Evolutionary conservation across 2,888 invertebrate species (phyloP).

Genomic region (Oegoconia quadripuncta): DNA sequence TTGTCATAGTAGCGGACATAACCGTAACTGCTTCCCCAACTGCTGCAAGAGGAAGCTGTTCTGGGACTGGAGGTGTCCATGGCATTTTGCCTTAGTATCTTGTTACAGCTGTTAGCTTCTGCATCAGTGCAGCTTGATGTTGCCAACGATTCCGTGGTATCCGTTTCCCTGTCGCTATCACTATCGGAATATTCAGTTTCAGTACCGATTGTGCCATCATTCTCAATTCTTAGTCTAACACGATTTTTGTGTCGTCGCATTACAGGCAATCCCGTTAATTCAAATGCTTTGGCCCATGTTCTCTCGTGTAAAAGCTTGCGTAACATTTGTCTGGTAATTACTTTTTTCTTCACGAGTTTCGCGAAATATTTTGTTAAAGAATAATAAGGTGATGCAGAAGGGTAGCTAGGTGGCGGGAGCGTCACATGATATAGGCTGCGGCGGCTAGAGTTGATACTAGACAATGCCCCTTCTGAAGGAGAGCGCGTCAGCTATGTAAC

Average conservation of each 20-base stretch:
- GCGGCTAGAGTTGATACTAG: conserved; percentile 74
- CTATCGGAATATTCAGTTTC: conserved; percentile 66
- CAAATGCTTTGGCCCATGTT: conserved; percentile 71
- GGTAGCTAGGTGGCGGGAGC: conserved; percentile 86
- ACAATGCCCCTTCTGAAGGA: conserved; percentile 75
- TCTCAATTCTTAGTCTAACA: conserved; percentile 59
- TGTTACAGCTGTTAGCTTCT: conserved; percentile 43
- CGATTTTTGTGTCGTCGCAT: conserved; percentile 67
- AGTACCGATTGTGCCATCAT: conserved; percentile 62
- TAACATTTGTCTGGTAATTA: conserved; percentile 84
- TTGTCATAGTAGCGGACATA: conserved; percentile 83
- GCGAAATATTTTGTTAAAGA: conserved; percentile 88
- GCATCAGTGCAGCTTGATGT: conserved; percentile 60
- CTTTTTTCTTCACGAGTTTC: conserved; percentile 84
- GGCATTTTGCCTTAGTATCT: conserved; percentile 80
- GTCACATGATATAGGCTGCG: conserved; percentile 80
- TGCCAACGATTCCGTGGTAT: conserved; percentile 61
- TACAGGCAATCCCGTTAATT: conserved; percentile 65
- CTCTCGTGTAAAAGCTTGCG: conserved; percentile 85
- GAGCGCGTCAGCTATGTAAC: conserved; percentile 72
- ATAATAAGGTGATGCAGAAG: conserved; percentile 87
- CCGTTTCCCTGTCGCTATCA: conserved; percentile 63
- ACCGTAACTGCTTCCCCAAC: conserved; percentile 81
- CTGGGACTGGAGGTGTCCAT: conserved; percentile 70
- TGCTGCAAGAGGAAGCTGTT: conserved; percentile 71